phyloP scores from a whole-genome alignment of 92 coral and sea anemone species.

The Porites rus region DNA sequence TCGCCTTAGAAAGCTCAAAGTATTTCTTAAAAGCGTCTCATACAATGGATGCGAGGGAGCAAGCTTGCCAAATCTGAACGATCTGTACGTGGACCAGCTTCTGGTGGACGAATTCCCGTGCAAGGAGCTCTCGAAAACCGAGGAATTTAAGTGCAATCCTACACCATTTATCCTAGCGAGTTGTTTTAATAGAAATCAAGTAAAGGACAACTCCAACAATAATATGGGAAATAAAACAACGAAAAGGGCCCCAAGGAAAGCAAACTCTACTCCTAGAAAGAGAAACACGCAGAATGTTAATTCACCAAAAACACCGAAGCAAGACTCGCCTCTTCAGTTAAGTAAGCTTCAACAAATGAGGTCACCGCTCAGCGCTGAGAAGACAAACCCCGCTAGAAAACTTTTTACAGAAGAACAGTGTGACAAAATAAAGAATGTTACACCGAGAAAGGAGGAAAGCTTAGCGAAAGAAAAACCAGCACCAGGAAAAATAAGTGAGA shows the following conservation, averaged over 20 bases:
- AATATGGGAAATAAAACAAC: conserved; percentile 1
- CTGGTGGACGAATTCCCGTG: conserved; percentile 90
- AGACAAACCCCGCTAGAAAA: neutral
- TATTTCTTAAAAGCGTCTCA: conserved; percentile 90
- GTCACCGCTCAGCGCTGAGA: conserved; percentile 15
- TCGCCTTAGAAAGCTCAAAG: conserved; percentile 91
- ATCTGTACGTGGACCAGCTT: conserved; percentile 79
- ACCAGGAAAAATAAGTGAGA: conserved; percentile 1
- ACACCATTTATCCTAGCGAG: conserved; percentile 95
- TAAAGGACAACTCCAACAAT: conserved; percentile 9
- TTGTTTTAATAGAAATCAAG: conserved; percentile 91
- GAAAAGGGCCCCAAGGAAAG: conserved; percentile 27
- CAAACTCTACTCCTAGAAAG: neutral
- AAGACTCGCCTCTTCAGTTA: neutral
- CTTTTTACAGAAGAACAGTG: neutral
- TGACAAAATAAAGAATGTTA: neutral
- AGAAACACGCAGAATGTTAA: conserved; percentile 14
- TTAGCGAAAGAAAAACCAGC: neutral
- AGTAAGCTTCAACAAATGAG: neutral
- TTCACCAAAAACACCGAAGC: neutral
- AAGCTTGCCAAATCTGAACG: conserved; percentile 82
- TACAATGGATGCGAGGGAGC: conserved; percentile 93
- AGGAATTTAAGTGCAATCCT: conserved; percentile 87
- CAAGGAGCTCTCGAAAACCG: conserved; percentile 59
- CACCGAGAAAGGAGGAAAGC: neutral